These are phyloP conservation scores for Acanthis flammea DNA, from an alignment of 2,797 vertebrate genomes.

Conservation along the genomic window DNA sequence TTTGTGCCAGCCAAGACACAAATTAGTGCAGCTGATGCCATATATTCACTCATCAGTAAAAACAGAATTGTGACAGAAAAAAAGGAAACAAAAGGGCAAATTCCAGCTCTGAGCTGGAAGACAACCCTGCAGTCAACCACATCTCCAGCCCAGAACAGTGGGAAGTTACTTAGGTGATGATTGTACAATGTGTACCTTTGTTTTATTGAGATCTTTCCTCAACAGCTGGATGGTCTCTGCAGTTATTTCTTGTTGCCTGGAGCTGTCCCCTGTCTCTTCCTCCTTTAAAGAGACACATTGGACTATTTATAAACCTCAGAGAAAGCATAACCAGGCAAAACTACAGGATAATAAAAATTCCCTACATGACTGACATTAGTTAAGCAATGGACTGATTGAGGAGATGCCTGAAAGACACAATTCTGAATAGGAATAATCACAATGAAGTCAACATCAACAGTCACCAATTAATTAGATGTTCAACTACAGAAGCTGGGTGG, in stretches of 20 bases:
- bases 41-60: not conserved
- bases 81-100: not conserved
- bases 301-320: not conserved
- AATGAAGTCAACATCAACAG: not conserved
- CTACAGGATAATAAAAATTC: not conserved
- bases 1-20: not conserved
- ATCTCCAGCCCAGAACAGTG: not conserved
- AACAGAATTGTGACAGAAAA: not conserved
- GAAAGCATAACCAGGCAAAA: not conserved
- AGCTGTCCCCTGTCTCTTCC: constrained; percentile 4
- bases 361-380: not conserved
- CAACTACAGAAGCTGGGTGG: not conserved
- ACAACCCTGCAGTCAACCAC: not conserved
- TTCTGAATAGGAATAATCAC: not conserved
- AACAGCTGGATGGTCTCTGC: not conserved
- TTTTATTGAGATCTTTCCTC: not conserved
- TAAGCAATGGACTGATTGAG: not conserved
- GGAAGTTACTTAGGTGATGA: not conserved
- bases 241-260: not conserved
- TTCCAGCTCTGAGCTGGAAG: not conserved
- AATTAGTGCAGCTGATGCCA: not conserved
- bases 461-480: not conserved
- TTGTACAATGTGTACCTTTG: not conserved
- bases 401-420: not conserved
- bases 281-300: constrained; percentile 30